Conservation (phyloP, 2,797 vertebrate genomes). For the Sciurus carolinensis region DNA sequence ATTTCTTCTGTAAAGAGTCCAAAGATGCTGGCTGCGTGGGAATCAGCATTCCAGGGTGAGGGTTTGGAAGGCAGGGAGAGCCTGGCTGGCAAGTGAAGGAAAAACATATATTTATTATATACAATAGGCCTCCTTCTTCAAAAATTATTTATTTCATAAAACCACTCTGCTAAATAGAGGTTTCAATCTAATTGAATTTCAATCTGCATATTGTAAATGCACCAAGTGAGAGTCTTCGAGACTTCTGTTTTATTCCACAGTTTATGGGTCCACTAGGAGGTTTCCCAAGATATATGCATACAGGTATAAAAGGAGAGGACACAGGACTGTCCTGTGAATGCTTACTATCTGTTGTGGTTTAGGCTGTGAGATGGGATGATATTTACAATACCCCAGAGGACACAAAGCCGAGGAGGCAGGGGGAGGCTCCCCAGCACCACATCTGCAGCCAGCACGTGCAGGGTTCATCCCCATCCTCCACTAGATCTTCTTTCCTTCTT, state of each 20-base stretch:
- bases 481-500: conserved; percentile 65
- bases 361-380: conserved; percentile 80
- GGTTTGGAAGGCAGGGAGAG: conserved; percentile 77
- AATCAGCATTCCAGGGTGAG: conserved; percentile 84
- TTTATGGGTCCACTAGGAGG: not conserved
- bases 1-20: conserved; percentile 80
- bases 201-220: conserved; percentile 80
- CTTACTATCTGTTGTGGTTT: conserved; percentile 59
- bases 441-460: conserved; percentile 15
- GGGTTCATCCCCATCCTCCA: conserved; percentile 70
- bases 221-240: conserved; percentile 35
- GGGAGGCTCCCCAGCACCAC: not conserved
- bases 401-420: conserved; percentile 61
- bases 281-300: not conserved
- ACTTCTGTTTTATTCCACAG: not conserved
- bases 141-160: conserved; percentile 85
- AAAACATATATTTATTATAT: conserved; percentile 71
- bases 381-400: conserved; percentile 48
- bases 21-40: conserved; percentile 81
- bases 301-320: conserved; percentile 54
- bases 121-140: conserved; percentile 67
- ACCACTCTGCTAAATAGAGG: conserved; percentile 83
- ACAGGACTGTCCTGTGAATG: conserved; percentile 53
- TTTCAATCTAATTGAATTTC: conserved; percentile 77
- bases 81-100: conserved; percentile 55